Percentiles rank a stretch among this genome's conserved stretches.
phyloP scores from a whole-genome alignment of 2,888 invertebrate genomes.

The Cantharis rufa region DNA sequence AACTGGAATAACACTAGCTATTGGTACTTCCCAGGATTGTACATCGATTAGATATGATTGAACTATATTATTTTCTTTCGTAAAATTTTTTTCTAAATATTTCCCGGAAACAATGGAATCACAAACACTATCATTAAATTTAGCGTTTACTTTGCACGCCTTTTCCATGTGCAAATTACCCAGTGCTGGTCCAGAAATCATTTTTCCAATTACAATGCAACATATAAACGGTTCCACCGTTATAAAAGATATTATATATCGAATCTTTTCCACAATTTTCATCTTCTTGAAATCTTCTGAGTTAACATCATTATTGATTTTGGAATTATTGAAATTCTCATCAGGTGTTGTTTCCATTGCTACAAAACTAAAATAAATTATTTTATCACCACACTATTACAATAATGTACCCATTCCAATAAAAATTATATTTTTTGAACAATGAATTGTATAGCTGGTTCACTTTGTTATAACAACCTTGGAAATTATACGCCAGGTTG shows the following conservation, averaged over 20 bases:
- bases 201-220: constrained; percentile 45
- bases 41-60: constrained; percentile 57
- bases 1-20: constrained; percentile 50
- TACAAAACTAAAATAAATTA: neutral
- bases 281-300: constrained; percentile 7
- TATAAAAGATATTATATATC: constrained; percentile 52
- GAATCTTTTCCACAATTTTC: neutral
- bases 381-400: neutral
- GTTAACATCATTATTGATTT: constrained; percentile 8
- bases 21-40: constrained; percentile 49
- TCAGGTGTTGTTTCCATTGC: neutral
- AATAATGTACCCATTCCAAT: neutral
- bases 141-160: constrained; percentile 60
- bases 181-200: constrained; percentile 54
- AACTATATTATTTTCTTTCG: constrained; percentile 54
- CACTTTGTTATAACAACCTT: neutral
- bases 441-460: neutral
- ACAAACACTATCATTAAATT: constrained; percentile 59
- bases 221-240: constrained; percentile 53
- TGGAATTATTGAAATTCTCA: neutral
- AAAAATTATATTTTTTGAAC: neutral
- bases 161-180: constrained; percentile 62
- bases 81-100: constrained; percentile 40
- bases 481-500: neutral
- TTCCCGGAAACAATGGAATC: constrained; percentile 49